Conservation (phyloP, 2,888 invertebrate genomes). For the Spatulosminthurus flaviceps region DNA sequence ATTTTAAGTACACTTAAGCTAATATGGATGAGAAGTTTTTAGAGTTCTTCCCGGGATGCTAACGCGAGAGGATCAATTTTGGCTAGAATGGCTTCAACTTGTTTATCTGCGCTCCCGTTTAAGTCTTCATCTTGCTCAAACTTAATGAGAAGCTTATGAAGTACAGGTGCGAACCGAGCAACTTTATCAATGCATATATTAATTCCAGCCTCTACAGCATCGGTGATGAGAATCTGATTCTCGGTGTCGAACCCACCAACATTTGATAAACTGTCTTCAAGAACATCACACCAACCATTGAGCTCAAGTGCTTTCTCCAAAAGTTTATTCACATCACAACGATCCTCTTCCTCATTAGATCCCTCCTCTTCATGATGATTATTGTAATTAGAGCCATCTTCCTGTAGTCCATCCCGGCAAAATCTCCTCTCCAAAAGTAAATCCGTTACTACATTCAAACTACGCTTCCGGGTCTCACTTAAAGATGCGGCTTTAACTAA, state of each 20-base stretch:
- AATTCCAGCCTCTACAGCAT: constrained; percentile 53
- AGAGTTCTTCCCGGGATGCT: constrained; percentile 49
- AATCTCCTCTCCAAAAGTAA: constrained; percentile 55
- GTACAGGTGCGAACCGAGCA: constrained; percentile 21
- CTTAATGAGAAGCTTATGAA: constrained; percentile 49
- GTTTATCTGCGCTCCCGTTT: constrained; percentile 25
- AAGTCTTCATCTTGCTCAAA: constrained; percentile 55
- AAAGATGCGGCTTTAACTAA: constrained; percentile 57
- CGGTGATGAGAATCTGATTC: constrained; percentile 57
- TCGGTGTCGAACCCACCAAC: constrained; percentile 56
- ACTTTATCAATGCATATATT: constrained; percentile 49
- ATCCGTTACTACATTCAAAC: constrained; percentile 57
- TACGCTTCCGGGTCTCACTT: constrained; percentile 56
- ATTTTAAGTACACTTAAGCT: too few species aligned
- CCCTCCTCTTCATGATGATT: too few species aligned
- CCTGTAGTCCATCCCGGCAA: constrained; percentile 39
- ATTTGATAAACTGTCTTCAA: constrained; percentile 54
- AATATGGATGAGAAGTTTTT: not conserved
- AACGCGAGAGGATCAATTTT: constrained; percentile 47
- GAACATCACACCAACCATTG: constrained; percentile 60
- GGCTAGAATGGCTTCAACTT: constrained; percentile 45
- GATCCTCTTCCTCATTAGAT: constrained; percentile 43
- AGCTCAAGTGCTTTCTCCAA: constrained; percentile 52
- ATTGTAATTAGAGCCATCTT: not conserved
- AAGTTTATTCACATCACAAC: constrained; percentile 54